Conservation (phyloP, 2,888 invertebrate genomes). For the Microctonus aethiopoides region DNA sequence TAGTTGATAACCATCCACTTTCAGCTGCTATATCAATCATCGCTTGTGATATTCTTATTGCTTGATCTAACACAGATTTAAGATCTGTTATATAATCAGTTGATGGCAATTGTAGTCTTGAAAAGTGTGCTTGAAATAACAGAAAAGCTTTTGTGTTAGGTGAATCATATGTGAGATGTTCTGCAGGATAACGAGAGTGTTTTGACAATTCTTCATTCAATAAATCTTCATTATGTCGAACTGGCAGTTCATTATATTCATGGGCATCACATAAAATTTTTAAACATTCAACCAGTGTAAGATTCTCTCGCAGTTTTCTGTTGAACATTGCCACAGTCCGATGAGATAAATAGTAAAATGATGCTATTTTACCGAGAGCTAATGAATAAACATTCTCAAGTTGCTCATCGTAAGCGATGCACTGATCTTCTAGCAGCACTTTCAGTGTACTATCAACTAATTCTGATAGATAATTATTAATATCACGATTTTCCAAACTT, state of each 20-base stretch:
- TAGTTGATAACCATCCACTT: constrained; percentile 87
- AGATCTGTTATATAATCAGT: constrained; percentile 96
- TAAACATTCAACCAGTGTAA: constrained; percentile 79
- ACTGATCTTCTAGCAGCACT: constrained; percentile 80
- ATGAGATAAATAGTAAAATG: constrained; percentile 96
- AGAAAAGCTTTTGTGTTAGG: constrained; percentile 95
- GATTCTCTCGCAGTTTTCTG: constrained; percentile 73
- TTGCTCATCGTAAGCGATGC: constrained; percentile 79
- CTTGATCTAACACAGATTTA: constrained; percentile 96
- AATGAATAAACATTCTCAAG: constrained; percentile 54
- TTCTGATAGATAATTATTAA: constrained; percentile 82
- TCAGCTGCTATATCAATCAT: constrained; percentile 96
- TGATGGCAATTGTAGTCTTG: constrained; percentile 84
- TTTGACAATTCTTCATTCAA: constrained; percentile 91
- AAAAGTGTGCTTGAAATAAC: constrained; percentile 93
- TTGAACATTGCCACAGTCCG: constrained; percentile 89
- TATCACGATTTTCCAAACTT: constrained; percentile 74
- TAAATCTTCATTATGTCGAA: constrained; percentile 96
- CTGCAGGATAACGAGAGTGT: constrained; percentile 78
- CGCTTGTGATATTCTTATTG: constrained; percentile 93
- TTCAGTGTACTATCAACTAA: constrained; percentile 84
- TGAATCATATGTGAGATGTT: constrained; percentile 83
- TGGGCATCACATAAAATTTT: constrained; percentile 84
- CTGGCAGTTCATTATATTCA: constrained; percentile 94
- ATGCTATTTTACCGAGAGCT: constrained; percentile 90